phyloP scores from a whole-genome alignment of 2,113 vertebrate species.

The Otis tarda region DNA sequence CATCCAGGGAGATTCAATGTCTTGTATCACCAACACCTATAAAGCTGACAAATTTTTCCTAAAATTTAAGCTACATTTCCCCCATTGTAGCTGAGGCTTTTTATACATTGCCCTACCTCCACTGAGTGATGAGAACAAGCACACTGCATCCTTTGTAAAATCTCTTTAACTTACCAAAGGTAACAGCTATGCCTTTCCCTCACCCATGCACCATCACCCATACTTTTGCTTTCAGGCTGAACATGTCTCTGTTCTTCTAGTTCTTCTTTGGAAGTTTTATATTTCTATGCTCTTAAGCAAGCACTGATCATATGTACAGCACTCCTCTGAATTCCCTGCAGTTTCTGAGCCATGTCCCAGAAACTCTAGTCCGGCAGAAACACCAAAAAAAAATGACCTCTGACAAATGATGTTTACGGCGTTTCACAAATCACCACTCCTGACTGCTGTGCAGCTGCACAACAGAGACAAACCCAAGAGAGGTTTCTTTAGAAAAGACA shows the following conservation, averaged over 20 bases:
- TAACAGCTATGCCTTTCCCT: background rate
- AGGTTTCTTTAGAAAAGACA: background rate
- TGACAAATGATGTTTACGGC: background rate
- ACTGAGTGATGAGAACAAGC: background rate
- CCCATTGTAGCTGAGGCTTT: background rate
- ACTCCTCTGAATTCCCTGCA: background rate
- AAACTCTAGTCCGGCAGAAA: background rate
- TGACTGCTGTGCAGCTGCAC: background rate
- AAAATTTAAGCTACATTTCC: background rate
- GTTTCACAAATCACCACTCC: background rate
- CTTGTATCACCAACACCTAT: background rate
- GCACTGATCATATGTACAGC: background rate
- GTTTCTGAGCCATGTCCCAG: background rate
- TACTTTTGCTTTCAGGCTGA: background rate
- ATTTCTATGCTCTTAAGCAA: background rate
- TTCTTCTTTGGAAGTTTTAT: background rate
- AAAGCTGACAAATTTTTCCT: background rate
- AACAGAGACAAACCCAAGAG: background rate
- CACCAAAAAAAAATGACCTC: background rate
- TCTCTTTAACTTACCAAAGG: background rate
- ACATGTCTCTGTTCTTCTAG: accelerated
- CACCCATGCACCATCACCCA: background rate
- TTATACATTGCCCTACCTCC: background rate
- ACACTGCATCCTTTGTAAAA: background rate
- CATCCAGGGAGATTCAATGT: background rate